These are phyloP conservation scores for Fulmarus glacialis DNA, from an alignment of 2,113 vertebrate genomes.

Conservation along the genomic window DNA sequence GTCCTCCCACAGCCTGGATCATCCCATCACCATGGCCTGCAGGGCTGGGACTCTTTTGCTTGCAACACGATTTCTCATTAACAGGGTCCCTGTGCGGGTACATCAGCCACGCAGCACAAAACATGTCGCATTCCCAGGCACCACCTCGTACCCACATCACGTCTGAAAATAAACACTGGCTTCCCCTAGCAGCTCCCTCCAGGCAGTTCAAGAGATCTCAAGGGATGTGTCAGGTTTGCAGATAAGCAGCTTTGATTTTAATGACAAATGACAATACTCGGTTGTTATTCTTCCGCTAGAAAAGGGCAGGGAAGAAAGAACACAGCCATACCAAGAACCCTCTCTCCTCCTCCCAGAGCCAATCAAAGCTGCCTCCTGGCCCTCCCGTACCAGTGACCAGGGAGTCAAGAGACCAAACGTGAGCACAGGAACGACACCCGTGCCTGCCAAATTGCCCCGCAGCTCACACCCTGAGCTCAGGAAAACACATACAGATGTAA, in stretches of 20 bases:
- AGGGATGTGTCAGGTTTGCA: not conserved
- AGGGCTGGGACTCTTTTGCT: not conserved
- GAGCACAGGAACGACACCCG: fast-evolving
- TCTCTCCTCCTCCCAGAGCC: fast-evolving
- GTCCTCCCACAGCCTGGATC: not conserved
- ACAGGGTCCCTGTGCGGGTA: not conserved
- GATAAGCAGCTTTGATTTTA: not conserved
- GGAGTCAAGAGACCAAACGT: not conserved
- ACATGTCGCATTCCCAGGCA: not conserved
- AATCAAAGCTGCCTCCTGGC: not conserved
- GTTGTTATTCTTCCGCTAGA: not conserved
- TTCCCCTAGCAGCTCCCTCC: not conserved
- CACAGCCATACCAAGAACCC: not conserved
- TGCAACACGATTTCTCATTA: not conserved
- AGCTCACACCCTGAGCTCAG: not conserved
- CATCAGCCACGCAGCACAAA: not conserved
- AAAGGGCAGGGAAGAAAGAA: not conserved
- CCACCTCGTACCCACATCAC: fast-evolving
- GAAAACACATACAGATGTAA: constrained; percentile 83
- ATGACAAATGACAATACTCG: not conserved
- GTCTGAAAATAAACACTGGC: not conserved
- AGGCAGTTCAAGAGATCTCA: not conserved
- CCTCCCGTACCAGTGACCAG: fast-evolving
- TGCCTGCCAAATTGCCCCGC: not conserved
- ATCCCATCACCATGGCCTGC: not conserved